phyloP scores from a whole-genome alignment of 2,113 vertebrate species.

The Cercopithecus mona region DNA sequence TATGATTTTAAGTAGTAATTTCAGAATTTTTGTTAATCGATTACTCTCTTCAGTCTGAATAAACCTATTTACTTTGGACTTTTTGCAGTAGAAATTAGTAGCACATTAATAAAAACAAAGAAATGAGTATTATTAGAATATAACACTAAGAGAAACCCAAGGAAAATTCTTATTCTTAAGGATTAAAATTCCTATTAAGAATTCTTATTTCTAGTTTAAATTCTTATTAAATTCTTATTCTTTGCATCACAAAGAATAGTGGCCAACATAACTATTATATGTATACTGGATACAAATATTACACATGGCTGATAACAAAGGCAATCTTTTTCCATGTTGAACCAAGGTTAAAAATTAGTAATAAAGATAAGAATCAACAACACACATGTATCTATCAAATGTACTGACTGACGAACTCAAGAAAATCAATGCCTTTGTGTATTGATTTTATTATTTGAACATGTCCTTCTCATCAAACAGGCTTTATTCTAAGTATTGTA shows the following conservation, averaged over 20 bases:
- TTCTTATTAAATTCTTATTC: too few species aligned
- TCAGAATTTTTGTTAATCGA: conserved; percentile 24
- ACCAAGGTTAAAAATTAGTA: not conserved
- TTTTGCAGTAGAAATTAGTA: not conserved
- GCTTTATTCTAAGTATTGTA: not conserved
- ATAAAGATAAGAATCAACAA: not conserved
- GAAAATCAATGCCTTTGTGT: not conserved
- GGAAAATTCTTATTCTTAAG: not conserved
- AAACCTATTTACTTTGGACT: conserved; percentile 1
- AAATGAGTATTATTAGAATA: not conserved
- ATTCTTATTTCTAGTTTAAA: too few species aligned
- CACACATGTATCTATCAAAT: not conserved
- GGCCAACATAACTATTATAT: not conserved
- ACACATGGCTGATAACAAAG: conserved; percentile 46
- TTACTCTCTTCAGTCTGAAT: not conserved
- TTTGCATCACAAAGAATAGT: not conserved
- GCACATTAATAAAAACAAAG: conserved; percentile 38
- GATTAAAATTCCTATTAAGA: too few species aligned
- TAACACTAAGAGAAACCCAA: conserved; percentile 36
- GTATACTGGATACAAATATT: conserved; percentile 16
- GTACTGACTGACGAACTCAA: not conserved
- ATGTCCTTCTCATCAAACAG: not conserved
- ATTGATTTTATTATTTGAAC: not conserved
- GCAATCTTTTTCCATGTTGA: not conserved
- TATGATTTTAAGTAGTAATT: not conserved